phyloP scores from a whole-genome alignment of 1,140 invertebrate genomes.

The Aphelinus certus region DNA sequence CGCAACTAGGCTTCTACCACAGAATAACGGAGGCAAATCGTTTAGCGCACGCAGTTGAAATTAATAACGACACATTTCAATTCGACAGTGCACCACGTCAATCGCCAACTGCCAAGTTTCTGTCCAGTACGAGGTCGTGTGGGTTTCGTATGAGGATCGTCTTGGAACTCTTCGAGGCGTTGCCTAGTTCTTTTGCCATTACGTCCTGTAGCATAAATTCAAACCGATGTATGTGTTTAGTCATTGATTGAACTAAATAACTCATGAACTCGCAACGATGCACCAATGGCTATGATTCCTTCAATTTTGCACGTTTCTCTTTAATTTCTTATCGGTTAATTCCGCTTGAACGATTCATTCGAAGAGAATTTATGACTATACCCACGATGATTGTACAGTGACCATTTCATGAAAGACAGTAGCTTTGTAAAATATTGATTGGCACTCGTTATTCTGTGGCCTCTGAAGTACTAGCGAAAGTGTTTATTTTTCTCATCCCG shows the following conservation, averaged over 20 bases:
- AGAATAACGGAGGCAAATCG: conserved; percentile 61
- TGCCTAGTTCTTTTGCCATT: conserved; percentile 61
- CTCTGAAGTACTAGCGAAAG: conserved; percentile 27
- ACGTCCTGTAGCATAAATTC: conserved; percentile 65
- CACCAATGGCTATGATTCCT: conserved; percentile 64
- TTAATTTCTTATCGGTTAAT: no score
- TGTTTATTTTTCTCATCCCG: conserved; percentile 29
- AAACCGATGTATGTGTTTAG: conserved; percentile 54
- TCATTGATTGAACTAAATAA: conserved; percentile 41
- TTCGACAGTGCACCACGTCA: conserved; percentile 35
- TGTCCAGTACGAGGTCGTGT: conserved; percentile 43
- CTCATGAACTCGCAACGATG: conserved; percentile 53
- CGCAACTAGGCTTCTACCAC: conserved; percentile 50
- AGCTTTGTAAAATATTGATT: conserved; percentile 29
- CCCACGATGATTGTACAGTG: conserved; percentile 56
- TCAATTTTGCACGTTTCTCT: conserved; percentile 7
- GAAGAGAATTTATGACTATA: conserved; percentile 1
- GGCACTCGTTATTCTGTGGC: conserved; percentile 65
- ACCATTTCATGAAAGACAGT: conserved; percentile 65
- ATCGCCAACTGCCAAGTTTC: conserved; percentile 56
- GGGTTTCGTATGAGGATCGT: conserved; percentile 26
- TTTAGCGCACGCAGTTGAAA: conserved; percentile 29
- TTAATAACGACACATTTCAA: conserved; percentile 27
- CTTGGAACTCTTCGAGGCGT: conserved; percentile 57
- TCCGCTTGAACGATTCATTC: conserved; percentile 14